A percentile compares a stretch with the other conserved stretches of the same genome.
Conservation (phyloP, 1,140 invertebrate genomes). For the Halyomorpha halys region DNA sequence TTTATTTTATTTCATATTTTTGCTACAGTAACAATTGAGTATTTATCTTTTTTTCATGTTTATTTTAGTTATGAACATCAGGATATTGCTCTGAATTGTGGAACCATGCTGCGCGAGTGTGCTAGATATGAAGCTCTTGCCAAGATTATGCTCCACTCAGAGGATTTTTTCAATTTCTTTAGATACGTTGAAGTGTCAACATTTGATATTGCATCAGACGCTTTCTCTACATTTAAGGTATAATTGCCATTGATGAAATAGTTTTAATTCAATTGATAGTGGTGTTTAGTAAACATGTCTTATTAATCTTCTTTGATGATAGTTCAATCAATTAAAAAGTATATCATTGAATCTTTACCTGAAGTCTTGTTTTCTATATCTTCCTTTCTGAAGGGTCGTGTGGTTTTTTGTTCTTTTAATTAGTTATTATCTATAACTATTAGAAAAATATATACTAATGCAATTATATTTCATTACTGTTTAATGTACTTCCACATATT, state of each 20-base stretch:
- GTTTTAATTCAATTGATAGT: too few relatives aligned
- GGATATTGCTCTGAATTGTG: conserved; percentile 98
- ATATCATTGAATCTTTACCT: neutral
- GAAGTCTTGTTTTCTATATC: too few relatives aligned
- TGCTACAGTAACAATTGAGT: neutral
- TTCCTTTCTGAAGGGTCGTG: too few relatives aligned
- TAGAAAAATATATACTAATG: too few relatives aligned
- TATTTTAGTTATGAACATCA: conserved; percentile 86
- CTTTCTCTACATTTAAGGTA: conserved; percentile 99
- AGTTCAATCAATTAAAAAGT: neutral
- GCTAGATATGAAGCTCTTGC: conserved; percentile 93
- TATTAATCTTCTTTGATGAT: too few relatives aligned
- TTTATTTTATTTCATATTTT: too few relatives aligned
- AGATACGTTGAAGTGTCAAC: conserved; percentile 98
- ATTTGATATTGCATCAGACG: conserved; percentile 99
- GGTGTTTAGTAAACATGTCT: too few relatives aligned
- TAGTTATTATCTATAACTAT: too few relatives aligned
- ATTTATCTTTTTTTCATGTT: neutral
- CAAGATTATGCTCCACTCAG: conserved; percentile 94
- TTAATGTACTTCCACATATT: too few relatives aligned
- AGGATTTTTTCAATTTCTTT: conserved; percentile 99
- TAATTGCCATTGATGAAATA: neutral
- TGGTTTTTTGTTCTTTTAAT: too few relatives aligned
- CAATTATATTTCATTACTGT: too few relatives aligned
- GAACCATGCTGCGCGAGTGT: conserved; percentile 97